Evolutionary conservation across 2,113 vertebrate genomes (phyloP), one percentile per base, ranked within the genome.

Genomic region (Oryzias woworae): DNA sequence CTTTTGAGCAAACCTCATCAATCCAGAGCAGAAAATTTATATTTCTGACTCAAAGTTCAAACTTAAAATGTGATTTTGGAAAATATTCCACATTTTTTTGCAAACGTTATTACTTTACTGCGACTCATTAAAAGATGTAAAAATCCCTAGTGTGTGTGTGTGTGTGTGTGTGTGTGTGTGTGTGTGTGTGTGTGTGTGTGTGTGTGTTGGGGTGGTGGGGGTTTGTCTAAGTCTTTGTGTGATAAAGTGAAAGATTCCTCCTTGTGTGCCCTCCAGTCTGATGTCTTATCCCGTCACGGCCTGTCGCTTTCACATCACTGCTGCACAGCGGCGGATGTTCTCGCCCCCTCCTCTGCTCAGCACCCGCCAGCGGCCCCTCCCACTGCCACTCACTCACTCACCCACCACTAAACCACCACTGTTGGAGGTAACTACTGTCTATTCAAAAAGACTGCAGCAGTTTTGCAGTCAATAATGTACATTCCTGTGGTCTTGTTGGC

Each of bases 221-320:
- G 45, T 45, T 0, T 6, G 14, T 14, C 7, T 17, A 0, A 10
- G 7, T 18, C 16, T 51, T 2, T 46, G 66, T 75, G 73, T 66
- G 53, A 66, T 73, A 64, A 68, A 58, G 69, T 75, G 66, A 70
- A 59, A 44, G 49, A 46, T 44, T 59, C 15, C 51, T 58, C 2
- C 63, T 44, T 44, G 23, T 67, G 59, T 28, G 16, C 62, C 80
- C 78, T 69, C 53, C 62, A 71, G 74, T 49, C 49, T 10, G 66
- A 62, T 7, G 53, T 69, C 62, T 81, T 48, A 59, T 55, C 66
- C 73, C 66, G 82, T 87, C 84, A 68, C 75, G 73, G 57, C 78
- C 80, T 81, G 80, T 86, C 78, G 66, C 78, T 76, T 54, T 55
- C 77, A 53, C n/a, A 58, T 85, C 77, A 73, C 53, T 14, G 68